Evolutionary conservation across 2,113 vertebrate species (phyloP).

Genomic region (Tachycineta bicolor): DNA sequence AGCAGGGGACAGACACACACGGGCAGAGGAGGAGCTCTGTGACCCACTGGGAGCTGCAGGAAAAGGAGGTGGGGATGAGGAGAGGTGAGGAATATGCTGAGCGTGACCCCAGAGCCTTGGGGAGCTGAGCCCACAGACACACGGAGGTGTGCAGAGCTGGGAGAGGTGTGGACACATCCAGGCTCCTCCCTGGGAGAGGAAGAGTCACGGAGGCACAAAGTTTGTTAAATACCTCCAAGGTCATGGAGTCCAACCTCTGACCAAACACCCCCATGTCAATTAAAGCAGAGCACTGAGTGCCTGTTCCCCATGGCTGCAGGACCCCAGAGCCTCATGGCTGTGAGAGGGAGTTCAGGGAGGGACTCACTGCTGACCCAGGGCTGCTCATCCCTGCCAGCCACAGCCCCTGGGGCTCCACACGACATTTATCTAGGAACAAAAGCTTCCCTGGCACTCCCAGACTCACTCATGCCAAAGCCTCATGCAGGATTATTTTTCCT

Average conservation of each 20-base stretch:
- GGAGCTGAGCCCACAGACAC: accelerated
- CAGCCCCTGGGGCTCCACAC: background rate
- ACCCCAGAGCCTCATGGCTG: background rate
- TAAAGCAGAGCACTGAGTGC: background rate
- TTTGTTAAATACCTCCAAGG: background rate
- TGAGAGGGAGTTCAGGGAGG: background rate
- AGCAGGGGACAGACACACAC: background rate
- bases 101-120: accelerated
- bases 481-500: background rate
- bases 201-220: background rate
- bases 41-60: background rate
- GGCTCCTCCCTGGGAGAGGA: background rate
- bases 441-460: background rate
- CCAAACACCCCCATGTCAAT: background rate
- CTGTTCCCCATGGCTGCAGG: background rate
- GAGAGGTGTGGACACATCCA: accelerated
- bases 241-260: background rate
- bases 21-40: background rate
- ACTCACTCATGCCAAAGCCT: background rate
- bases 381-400: background rate
- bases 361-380: background rate
- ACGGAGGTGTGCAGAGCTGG: accelerated
- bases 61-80: background rate
- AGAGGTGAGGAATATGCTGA: accelerated
- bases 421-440: background rate